Percentiles rank a stretch among this genome's conserved stretches.
These are phyloP conservation scores for Agapostemon virescens DNA, from an alignment of 2,888 invertebrate genomes.

Conservation along the genomic window DNA sequence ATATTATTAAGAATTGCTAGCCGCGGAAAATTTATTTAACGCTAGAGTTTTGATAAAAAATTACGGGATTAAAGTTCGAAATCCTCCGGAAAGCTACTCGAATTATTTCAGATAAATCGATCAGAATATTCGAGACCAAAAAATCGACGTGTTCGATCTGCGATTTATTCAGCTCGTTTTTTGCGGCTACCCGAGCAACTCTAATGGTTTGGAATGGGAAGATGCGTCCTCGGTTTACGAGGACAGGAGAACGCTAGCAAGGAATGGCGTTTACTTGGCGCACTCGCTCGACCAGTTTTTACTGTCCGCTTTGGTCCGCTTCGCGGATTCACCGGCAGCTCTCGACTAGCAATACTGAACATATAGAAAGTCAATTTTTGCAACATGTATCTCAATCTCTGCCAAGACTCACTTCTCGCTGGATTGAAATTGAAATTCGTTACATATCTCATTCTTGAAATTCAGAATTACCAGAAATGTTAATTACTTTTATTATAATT, in stretches of 20 bases:
- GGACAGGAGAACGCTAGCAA: conserved; percentile 55
- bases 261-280: conserved; percentile 58
- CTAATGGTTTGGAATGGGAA: conserved; percentile 36
- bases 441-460: neutral
- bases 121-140: neutral
- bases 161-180: neutral
- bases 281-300: conserved; percentile 62
- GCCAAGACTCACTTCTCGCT: neutral
- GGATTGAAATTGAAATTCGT: neutral
- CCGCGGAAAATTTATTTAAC: neutral
- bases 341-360: conserved; percentile 17
- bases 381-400: neutral
- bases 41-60: neutral
- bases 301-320: conserved; percentile 40
- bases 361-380: conserved; percentile 35
- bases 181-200: conserved; percentile 5
- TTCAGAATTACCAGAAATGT: neutral
- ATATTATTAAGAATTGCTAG: neutral
- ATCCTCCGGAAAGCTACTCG: too few species aligned
- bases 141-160: neutral
- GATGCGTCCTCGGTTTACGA: conserved; percentile 57
- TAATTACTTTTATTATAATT: too few species aligned
- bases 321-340: conserved; percentile 38
- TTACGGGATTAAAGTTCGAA: too few species aligned
- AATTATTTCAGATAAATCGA: neutral